Evolutionary conservation across 2,888 invertebrate genomes (phyloP).

Genomic region (Phaonia tiefii): DNA sequence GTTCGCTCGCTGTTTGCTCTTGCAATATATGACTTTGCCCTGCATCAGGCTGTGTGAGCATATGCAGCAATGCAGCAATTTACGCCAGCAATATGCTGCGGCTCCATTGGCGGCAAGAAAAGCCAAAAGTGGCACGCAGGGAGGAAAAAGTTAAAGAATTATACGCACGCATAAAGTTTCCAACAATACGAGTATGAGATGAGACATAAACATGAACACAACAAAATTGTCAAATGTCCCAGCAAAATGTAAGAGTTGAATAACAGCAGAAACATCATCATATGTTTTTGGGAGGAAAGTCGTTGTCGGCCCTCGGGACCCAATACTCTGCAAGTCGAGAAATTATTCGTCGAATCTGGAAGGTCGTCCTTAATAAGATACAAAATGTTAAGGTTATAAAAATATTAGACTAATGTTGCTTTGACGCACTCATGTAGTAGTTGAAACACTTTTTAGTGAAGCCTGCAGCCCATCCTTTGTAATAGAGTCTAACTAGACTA

Average conservation of each 20-base stretch:
- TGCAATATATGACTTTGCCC: not conserved
- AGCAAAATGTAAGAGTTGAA: not conserved
- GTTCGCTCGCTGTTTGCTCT: not conserved
- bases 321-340: no score
- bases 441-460: no score
- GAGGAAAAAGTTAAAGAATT: slow-evolving; percentile 28
- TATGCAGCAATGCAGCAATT: not conserved
- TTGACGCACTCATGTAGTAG: no score
- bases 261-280: no score
- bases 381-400: no score
- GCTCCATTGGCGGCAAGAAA: not conserved
- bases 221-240: not conserved
- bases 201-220: slow-evolving; percentile 62
- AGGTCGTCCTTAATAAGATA: no score
- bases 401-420: no score
- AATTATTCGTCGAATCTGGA: no score
- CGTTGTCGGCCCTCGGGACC: no score
- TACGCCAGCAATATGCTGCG: slow-evolving; percentile 3
- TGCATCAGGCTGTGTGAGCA: not conserved
- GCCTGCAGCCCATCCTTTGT: no score
- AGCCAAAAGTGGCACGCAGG: slow-evolving; percentile 11
- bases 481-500: no score
- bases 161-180: slow-evolving; percentile 58
- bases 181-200: slow-evolving; percentile 58
- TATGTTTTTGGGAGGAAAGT: no score